A percentile compares a stretch with the other conserved stretches of the same genome.
Evolutionary conservation across 1,140 invertebrate genomes (phyloP).

Genomic region (Brachionus rubens): DNA sequence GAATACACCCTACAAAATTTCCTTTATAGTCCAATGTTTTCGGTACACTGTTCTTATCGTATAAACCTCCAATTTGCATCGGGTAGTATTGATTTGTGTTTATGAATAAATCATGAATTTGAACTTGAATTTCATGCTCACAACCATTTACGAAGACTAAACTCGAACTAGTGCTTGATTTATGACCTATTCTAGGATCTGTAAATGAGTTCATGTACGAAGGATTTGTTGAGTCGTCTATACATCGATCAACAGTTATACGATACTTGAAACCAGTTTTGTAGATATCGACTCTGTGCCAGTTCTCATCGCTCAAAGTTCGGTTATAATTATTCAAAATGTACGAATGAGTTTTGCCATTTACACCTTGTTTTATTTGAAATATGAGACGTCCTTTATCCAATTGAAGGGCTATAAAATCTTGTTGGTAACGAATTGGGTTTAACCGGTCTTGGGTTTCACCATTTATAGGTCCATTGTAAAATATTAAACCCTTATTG

Average conservation of each 20-base stretch:
- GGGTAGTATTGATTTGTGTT: slow-evolving; percentile 44
- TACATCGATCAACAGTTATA: slow-evolving; percentile 37
- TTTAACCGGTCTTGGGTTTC: slow-evolving; percentile 53
- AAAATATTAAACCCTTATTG: slow-evolving; percentile 83
- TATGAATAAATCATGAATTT: slow-evolving; percentile 42
- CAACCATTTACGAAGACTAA: slow-evolving; percentile 38
- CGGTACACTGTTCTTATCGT: not conserved
- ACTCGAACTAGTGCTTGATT: not conserved
- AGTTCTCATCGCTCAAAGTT: slow-evolving; percentile 56
- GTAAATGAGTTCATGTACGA: not conserved
- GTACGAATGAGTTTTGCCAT: slow-evolving; percentile 75
- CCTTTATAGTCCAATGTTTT: slow-evolving; percentile 39
- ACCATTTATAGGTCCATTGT: slow-evolving; percentile 88
- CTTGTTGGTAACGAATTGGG: slow-evolving; percentile 56
- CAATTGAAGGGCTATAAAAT: slow-evolving; percentile 89
- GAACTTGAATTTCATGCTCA: slow-evolving; percentile 32
- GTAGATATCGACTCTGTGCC: slow-evolving; percentile 91
- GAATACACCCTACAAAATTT: slow-evolving; percentile 26
- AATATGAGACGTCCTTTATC: slow-evolving; percentile 82
- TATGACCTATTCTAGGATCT: not conserved
- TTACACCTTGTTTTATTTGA: slow-evolving; percentile 89
- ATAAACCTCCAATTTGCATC: slow-evolving; percentile 44
- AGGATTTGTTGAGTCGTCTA: not conserved
- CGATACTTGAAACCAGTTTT: slow-evolving; percentile 70
- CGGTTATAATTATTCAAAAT: slow-evolving; percentile 28